A percentile compares a stretch with the other conserved stretches of the same genome.
Evolutionary conservation across 2,888 invertebrate species (phyloP).

Genomic region (Nebria salina): DNA sequence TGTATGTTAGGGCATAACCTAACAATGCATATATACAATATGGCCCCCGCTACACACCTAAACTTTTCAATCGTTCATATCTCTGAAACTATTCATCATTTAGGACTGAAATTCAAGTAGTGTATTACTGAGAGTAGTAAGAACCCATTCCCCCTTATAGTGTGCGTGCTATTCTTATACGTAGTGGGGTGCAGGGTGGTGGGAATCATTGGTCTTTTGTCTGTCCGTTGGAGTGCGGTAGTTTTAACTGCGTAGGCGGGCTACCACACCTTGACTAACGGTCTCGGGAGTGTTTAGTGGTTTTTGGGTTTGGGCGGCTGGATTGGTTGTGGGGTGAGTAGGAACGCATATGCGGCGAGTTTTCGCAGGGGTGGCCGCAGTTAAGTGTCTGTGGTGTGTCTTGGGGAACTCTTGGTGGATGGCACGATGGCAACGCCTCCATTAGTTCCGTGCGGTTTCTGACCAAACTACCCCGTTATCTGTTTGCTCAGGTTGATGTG

Average conservation of each 20-base stretch:
- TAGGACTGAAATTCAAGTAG: neutral
- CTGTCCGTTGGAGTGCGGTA: neutral
- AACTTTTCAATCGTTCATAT: neutral
- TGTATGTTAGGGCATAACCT: too few species aligned
- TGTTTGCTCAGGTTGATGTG: neutral
- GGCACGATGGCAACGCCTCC: neutral
- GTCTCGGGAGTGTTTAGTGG: slow-evolving; percentile 13
- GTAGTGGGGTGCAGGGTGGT: neutral
- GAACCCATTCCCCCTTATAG: neutral
- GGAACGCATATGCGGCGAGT: neutral
- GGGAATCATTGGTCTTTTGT: neutral
- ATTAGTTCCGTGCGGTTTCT: neutral
- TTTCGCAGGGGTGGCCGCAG: neutral
- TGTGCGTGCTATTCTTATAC: slow-evolving; percentile 2
- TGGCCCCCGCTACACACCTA: neutral
- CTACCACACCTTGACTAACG: slow-evolving; percentile 16
- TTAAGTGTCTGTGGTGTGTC: slow-evolving; percentile 15
- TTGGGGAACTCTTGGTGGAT: neutral
- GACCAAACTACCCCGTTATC: neutral
- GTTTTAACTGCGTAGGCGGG: neutral
- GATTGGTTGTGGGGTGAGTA: neutral
- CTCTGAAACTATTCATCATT: neutral
- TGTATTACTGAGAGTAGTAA: neutral
- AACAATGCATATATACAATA: neutral
- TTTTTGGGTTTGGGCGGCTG: neutral